Conservation (phyloP, 1,140 invertebrate genomes). For the Calliopsis andreniformis region DNA sequence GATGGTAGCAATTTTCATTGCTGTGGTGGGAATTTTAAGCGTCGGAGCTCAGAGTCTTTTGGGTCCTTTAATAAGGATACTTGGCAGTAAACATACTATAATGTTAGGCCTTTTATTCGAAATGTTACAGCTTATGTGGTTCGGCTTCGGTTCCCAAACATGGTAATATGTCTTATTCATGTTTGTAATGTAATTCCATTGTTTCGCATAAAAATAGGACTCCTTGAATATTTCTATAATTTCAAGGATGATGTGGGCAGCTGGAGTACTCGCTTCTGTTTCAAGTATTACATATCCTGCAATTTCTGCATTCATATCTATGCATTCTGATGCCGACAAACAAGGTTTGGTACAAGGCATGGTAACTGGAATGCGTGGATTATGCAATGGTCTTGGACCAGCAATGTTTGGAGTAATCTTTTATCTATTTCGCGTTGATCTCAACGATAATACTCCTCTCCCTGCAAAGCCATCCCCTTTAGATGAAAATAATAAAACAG, state of each 20-base stretch:
- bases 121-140: constrained; percentile 98
- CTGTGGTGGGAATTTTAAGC: constrained; percentile 97
- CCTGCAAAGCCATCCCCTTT: constrained; percentile 76
- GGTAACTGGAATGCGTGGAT: constrained; percentile 97
- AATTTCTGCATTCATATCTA: constrained; percentile 99
- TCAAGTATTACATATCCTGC: constrained; percentile 98
- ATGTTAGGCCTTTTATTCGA: constrained; percentile 98
- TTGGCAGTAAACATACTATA: constrained; percentile 98
- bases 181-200: not conserved
- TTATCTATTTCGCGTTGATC: constrained; percentile 98
- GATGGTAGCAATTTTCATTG: constrained; percentile 98
- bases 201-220: not conserved
- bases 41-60: constrained; percentile 97
- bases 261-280: constrained; percentile 96
- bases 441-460: constrained; percentile 87
- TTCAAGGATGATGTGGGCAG: constrained; percentile 99
- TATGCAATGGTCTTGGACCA: constrained; percentile 92
- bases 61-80: constrained; percentile 93
- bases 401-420: constrained; percentile 98
- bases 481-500: constrained; percentile 79
- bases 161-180: constrained; percentile 83
- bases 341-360: constrained; percentile 99
- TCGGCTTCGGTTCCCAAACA: constrained; percentile 93
- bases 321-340: constrained; percentile 97
- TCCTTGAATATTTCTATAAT: constrained; percentile 35